phyloP scores from a whole-genome alignment of 2,888 invertebrate genomes.

The Mellilla xanthometata region DNA sequence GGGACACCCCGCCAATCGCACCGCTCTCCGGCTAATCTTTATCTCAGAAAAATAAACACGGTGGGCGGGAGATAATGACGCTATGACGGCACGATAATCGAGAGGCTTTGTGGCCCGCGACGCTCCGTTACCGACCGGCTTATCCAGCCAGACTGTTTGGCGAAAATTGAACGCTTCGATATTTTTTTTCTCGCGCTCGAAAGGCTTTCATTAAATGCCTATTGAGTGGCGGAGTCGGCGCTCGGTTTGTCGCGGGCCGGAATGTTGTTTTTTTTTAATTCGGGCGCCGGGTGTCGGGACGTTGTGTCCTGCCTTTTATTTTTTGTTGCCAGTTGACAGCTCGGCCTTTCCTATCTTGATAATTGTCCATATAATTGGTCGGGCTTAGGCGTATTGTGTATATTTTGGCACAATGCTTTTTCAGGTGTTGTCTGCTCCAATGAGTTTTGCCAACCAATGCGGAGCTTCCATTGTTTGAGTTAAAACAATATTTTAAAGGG shows the following conservation, averaged over 20 bases:
- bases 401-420: slow-evolving; percentile 40
- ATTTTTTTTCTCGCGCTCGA: slow-evolving; percentile 42
- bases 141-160: slow-evolving; percentile 67
- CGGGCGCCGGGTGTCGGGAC: slow-evolving; percentile 34
- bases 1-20: slow-evolving; percentile 64
- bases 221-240: slow-evolving; percentile 49
- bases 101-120: slow-evolving; percentile 72
- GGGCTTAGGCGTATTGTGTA: slow-evolving; percentile 66
- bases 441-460: slow-evolving; percentile 20
- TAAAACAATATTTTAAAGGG: background rate
- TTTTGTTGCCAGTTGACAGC: slow-evolving; percentile 55
- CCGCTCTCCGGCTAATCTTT: slow-evolving; percentile 78
- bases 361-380: slow-evolving; percentile 77
- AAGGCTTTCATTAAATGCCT: slow-evolving; percentile 51
- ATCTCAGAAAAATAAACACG: slow-evolving; percentile 82
- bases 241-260: slow-evolving; percentile 50
- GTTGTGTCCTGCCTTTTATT: slow-evolving; percentile 52
- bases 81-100: slow-evolving; percentile 71
- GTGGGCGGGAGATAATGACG: slow-evolving; percentile 79
- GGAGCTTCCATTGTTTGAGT: slow-evolving; percentile 9
- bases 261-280: slow-evolving; percentile 61
- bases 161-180: slow-evolving; percentile 62
- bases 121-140: slow-evolving; percentile 64
- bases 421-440: slow-evolving; percentile 29
- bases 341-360: slow-evolving; percentile 59